Conservation (phyloP, 2,888 invertebrate species). For the Serripes groenlandicus region DNA sequence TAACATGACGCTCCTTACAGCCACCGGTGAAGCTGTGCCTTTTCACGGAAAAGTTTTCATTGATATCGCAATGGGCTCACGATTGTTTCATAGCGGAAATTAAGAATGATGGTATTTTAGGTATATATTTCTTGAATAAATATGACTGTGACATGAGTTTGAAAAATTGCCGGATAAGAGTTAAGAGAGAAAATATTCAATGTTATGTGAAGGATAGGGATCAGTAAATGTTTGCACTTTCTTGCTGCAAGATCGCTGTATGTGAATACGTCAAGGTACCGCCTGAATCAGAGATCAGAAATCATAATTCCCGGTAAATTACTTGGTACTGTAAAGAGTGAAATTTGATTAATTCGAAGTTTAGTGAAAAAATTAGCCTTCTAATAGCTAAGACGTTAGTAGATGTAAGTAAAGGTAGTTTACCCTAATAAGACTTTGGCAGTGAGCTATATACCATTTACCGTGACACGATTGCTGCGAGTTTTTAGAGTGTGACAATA, state of each 20-base stretch:
- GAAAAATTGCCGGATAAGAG: neutral
- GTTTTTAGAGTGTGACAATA: slow-evolving; percentile 14
- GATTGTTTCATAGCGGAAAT: slow-evolving; percentile 28
- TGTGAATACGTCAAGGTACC: slow-evolving; percentile 12
- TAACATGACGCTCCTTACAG: slow-evolving; percentile 9
- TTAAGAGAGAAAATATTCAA: slow-evolving; percentile 28
- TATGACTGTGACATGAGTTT: slow-evolving; percentile 22
- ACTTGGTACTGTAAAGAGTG: neutral
- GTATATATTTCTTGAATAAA: slow-evolving; percentile 1
- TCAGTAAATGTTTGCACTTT: neutral
- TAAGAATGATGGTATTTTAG: slow-evolving; percentile 3
- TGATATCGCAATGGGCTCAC: slow-evolving; percentile 7
- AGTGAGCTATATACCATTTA: slow-evolving; percentile 6
- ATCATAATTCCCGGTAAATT: slow-evolving; percentile 24
- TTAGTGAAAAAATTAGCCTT: slow-evolving; percentile 17
- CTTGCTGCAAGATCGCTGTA: slow-evolving; percentile 13
- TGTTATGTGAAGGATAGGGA: slow-evolving; percentile 5
- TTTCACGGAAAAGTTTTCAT: slow-evolving; percentile 3
- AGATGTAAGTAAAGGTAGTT: neutral
- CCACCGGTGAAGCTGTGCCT: slow-evolving; percentile 21
- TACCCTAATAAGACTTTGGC: slow-evolving; percentile 31
- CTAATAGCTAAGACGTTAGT: slow-evolving; percentile 31
- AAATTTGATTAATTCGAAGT: neutral
- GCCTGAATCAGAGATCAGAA: slow-evolving; percentile 13
- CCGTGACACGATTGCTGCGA: slow-evolving; percentile 29